Percentiles rank a stretch among this genome's conserved stretches.
Conservation (phyloP, 2,888 invertebrate species). For the Drosophila borealis region DNA sequence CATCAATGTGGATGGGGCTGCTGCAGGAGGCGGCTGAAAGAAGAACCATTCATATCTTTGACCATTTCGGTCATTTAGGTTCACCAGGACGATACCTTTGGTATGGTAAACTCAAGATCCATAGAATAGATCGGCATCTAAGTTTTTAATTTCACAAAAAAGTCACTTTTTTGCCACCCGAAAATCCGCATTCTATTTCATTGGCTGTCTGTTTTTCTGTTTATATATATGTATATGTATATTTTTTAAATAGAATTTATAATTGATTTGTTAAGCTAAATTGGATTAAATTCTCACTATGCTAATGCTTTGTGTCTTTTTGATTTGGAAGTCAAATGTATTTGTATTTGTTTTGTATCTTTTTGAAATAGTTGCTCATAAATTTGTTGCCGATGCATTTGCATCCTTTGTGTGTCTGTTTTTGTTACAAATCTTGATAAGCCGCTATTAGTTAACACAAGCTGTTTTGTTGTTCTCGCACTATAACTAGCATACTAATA, state of each 20-base stretch:
- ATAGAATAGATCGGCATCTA: no score
- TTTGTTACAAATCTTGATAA: slow-evolving; percentile 13
- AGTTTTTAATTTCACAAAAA: no score
- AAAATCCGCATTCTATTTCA: no score
- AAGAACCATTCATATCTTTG: no score
- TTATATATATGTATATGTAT: slow-evolving; percentile 20
- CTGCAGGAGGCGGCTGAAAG: no score
- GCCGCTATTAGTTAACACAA: slow-evolving; percentile 31
- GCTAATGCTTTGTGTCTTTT: slow-evolving; percentile 62
- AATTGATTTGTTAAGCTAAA: slow-evolving; percentile 49
- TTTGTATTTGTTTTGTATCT: slow-evolving; percentile 15
- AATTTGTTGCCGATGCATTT: slow-evolving; percentile 14
- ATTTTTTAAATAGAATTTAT: slow-evolving; percentile 33
- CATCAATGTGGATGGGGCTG: no score
- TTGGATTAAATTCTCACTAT: slow-evolving; percentile 65
- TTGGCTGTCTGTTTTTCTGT: neutral
- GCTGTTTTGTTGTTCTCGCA: slow-evolving; percentile 5
- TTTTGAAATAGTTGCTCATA: slow-evolving; percentile 29
- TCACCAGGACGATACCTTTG: no score
- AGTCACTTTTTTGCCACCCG: no score
- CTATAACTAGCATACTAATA: slow-evolving; percentile 29
- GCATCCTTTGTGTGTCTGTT: slow-evolving; percentile 5
- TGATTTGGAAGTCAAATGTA: slow-evolving; percentile 71
- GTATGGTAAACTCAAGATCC: no score
- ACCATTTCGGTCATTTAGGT: no score